Conservation (phyloP, 2,888 invertebrate genomes). For the Eudasyphora cyanicolor region DNA sequence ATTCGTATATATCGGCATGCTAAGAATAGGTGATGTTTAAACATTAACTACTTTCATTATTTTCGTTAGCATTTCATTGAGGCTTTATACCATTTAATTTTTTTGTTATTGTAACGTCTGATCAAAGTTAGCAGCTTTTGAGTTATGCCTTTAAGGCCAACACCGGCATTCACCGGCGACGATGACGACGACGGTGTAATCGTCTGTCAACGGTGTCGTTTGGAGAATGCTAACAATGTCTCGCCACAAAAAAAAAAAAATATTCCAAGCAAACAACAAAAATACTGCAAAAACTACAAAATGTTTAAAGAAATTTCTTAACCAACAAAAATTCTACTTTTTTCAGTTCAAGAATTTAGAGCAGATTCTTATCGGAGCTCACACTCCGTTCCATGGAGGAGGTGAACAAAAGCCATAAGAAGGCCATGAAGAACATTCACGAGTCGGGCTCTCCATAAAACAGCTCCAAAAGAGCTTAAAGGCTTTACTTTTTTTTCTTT, state of each 20-base stretch:
- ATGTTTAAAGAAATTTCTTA: conserved; percentile 56
- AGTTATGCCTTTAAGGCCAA: conserved; percentile 57
- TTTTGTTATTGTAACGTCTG: conserved; percentile 1
- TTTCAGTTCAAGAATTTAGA: conserved; percentile 64
- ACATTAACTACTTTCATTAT: conserved; percentile 66
- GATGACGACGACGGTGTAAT: conserved; percentile 42
- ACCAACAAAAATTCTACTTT: conserved; percentile 41
- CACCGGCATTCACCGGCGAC: conserved; percentile 25
- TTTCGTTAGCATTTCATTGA: conserved; percentile 31
- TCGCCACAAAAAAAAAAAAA: conserved; percentile 45
- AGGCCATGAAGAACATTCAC: conserved; percentile 55
- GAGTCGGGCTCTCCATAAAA: too few relatives aligned
- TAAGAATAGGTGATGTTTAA: conserved; percentile 62
- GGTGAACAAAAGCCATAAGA: neutral
- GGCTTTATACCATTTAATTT: conserved; percentile 2
- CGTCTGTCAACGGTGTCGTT: conserved; percentile 65
- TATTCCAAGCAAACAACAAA: conserved; percentile 35
- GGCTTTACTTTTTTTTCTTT: neutral
- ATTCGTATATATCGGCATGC: conserved; percentile 1
- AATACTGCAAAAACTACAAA: conserved; percentile 24
- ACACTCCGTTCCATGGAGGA: conserved; percentile 7
- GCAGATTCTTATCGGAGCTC: conserved; percentile 67
- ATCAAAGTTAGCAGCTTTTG: neutral
- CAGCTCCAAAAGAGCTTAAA: conserved; percentile 24
- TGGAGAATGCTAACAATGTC: conserved; percentile 61